These are phyloP conservation scores for Tangara arthus DNA, from an alignment of 2,797 vertebrate species.

Conservation along the genomic window DNA sequence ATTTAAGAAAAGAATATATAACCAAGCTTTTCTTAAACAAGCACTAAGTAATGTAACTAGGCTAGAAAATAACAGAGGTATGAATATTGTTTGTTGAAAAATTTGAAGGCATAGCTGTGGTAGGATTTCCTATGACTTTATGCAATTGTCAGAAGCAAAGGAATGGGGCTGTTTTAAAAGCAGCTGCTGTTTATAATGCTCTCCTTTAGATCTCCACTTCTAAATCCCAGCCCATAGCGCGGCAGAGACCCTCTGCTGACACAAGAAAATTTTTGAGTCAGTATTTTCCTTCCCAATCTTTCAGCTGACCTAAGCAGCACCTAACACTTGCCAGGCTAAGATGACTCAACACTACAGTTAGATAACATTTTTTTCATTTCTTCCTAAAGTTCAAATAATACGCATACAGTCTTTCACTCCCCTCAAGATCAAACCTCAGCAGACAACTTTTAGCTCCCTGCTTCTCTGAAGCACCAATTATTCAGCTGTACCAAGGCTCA, in stretches of 20 bases:
- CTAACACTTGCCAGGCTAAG: neutral
- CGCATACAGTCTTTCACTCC: neutral
- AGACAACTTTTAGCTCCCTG: neutral
- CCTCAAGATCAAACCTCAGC: neutral
- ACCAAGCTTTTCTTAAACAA: neutral
- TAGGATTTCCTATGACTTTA: neutral
- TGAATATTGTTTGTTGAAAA: neutral
- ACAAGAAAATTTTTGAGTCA: neutral
- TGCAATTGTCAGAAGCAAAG: neutral
- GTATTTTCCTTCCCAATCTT: neutral
- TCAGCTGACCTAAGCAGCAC: constrained; percentile 6
- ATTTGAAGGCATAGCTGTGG: neutral
- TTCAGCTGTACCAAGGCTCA: neutral
- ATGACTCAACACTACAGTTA: neutral
- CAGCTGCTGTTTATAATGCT: neutral
- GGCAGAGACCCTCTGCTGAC: neutral
- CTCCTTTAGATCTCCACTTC: neutral
- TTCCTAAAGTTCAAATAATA: neutral
- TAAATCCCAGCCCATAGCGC: neutral
- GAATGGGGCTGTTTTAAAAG: neutral
- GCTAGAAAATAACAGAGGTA: neutral
- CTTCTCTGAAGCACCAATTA: neutral
- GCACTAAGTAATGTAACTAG: neutral
- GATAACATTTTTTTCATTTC: constrained; percentile 14
- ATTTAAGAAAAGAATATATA: neutral